Evolutionary conservation across 2,797 vertebrate species (phyloP), one percentile per base, ranked within the genome.

Genomic region (Gymnothorax javanicus): DNA sequence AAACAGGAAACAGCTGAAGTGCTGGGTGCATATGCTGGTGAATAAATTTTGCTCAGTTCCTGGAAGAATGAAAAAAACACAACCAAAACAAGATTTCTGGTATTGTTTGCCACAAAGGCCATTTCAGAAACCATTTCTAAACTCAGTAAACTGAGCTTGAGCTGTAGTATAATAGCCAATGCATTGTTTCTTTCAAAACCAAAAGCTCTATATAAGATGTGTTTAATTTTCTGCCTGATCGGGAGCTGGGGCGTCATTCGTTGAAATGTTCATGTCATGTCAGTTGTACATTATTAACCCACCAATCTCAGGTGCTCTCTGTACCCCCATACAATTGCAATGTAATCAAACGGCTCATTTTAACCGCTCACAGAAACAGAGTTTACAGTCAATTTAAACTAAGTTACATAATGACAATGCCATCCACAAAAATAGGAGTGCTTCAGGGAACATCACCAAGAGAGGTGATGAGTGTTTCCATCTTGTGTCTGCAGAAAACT

Each of bases 1-100:
- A 91, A 93, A 92, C 92, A 92, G 92, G 92, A 93, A 93, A 92
- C 92, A 93, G 91, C 92, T 93, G 91, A 91, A 88, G 43, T 7
- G 77, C 25, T 85, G 8, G 59, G 43, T 75, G 43, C 79, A 86
- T 64, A 83, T 77, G 54, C 54, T 88, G 87, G 85, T 86, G 56
- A 84, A 57, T 81, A 62, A 77, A 87, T 82, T 89, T 84, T 84
- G 64, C 52, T 89, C 85, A 88, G 69, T 91, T 91, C 92, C 86
- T 88, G 88, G 89, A 91, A 90, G 87, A 75, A 86, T 1, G n/a
- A 58, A 73, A 83, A 56, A 62, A 75, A 84, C n/a, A 27, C 58
- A 20, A 71, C 0, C 1, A 15, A 23, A 52, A 69, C 43, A 62
- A 69, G 81, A 54, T n/a, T 86, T 57, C 23, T 25, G 81, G 62